These are phyloP conservation scores for Scalopus aquaticus DNA, from an alignment of 2,113 vertebrate genomes.

Conservation along the genomic window DNA sequence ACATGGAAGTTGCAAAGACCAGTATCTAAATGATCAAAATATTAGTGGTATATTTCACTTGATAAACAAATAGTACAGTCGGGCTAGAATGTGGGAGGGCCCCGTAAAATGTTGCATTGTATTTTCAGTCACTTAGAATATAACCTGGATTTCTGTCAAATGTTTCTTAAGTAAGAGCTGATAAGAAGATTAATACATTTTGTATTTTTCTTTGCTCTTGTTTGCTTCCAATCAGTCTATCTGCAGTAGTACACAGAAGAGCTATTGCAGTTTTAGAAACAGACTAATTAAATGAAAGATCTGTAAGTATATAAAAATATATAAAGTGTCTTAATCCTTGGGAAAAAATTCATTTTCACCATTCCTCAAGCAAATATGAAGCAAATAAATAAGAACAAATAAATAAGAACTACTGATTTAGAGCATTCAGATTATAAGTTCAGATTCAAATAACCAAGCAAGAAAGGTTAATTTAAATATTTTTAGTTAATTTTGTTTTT, in stretches of 20 bases:
- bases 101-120: neutral
- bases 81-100: neutral
- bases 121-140: neutral
- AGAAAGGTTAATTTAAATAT: conserved; percentile 1
- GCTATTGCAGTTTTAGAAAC: neutral
- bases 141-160: neutral
- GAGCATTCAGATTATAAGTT: neutral
- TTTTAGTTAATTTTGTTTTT: neutral
- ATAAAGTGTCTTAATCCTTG: neutral
- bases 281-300: neutral
- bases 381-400: neutral
- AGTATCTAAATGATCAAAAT: neutral
- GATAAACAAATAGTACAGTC: neutral
- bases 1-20: neutral
- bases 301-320: neutral
- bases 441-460: neutral
- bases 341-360: neutral
- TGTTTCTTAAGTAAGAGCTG: neutral
- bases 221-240: neutral
- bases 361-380: neutral
- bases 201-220: neutral
- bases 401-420: neutral
- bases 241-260: neutral
- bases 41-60: neutral
- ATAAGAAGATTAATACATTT: neutral